Conservation (phyloP, 2,888 invertebrate species). For the Trypoxylon attenuatum region DNA sequence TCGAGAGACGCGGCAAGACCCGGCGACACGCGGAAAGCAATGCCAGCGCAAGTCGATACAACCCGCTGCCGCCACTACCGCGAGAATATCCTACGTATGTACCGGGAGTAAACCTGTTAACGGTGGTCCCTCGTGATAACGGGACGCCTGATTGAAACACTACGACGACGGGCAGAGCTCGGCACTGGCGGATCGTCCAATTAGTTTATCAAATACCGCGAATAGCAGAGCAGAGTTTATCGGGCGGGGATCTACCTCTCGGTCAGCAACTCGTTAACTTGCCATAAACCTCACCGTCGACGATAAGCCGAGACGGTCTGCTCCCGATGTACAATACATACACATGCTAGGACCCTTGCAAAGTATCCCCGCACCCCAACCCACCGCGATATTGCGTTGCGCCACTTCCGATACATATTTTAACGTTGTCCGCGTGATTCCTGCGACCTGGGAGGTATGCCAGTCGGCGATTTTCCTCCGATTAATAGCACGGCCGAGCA, state of each 20-base stretch:
- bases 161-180: conserved; percentile 33
- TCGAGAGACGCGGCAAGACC: too few relatives aligned
- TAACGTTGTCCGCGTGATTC: too few relatives aligned
- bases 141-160: conserved; percentile 48
- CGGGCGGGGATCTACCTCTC: conserved; percentile 34
- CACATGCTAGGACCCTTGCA: too few relatives aligned
- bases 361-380: too few relatives aligned
- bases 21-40: too few relatives aligned
- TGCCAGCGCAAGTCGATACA: too few relatives aligned
- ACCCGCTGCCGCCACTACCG: not conserved
- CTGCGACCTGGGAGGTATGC: too few relatives aligned
- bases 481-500: too few relatives aligned
- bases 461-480: too few relatives aligned
- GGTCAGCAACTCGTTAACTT: conserved; percentile 47
- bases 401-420: too few relatives aligned
- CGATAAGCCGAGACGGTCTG: conserved; percentile 39
- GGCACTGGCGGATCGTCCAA: conserved; percentile 34
- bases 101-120: conserved; percentile 40
- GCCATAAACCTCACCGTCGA: conserved; percentile 38
- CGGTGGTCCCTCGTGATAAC: conserved; percentile 40
- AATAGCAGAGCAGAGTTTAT: conserved; percentile 51
- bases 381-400: too few relatives aligned
- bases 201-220: conserved; percentile 55
- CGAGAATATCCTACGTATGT: conserved; percentile 32
- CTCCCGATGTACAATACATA: too few relatives aligned